Percentiles rank a stretch among this genome's conserved stretches.
phyloP scores from a whole-genome alignment of 2,797 vertebrate genomes.

The Heterohyrax brucei region DNA sequence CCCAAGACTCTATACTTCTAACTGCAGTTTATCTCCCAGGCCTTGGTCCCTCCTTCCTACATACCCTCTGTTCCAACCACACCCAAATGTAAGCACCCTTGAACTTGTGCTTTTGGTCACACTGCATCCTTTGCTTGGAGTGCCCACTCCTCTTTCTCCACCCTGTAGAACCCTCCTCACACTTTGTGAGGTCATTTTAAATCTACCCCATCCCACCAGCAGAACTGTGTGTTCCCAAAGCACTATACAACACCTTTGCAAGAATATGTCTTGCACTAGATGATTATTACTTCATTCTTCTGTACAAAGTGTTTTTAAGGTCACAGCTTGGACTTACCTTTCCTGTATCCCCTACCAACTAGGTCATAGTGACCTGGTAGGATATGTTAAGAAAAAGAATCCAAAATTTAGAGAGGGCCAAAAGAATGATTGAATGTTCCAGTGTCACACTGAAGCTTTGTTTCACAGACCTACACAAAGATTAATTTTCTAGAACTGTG shows the following conservation, averaged over 20 bases:
- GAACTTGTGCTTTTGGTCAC: neutral
- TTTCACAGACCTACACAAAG: neutral
- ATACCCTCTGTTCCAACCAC: neutral
- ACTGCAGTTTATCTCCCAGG: neutral
- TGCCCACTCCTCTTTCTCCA: neutral
- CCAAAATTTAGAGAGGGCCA: neutral
- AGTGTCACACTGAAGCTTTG: neutral
- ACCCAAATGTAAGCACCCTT: neutral
- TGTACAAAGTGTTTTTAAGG: neutral
- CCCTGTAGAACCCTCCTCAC: neutral
- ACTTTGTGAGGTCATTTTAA: neutral
- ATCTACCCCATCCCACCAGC: neutral
- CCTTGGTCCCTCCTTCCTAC: neutral
- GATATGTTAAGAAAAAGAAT: neutral
- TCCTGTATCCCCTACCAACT: neutral
- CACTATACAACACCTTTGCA: too few species aligned
- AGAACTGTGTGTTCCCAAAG: neutral
- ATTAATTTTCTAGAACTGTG: slow-evolving; percentile 12
- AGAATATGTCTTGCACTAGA: neutral
- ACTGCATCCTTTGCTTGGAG: neutral
- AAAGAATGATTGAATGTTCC: neutral
- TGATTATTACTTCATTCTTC: neutral
- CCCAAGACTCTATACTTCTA: neutral
- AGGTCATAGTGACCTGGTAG: neutral
- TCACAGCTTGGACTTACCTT: neutral